Evolutionary conservation across 2,888 invertebrate species (phyloP).

Genomic region (Harpalus rufipes): DNA sequence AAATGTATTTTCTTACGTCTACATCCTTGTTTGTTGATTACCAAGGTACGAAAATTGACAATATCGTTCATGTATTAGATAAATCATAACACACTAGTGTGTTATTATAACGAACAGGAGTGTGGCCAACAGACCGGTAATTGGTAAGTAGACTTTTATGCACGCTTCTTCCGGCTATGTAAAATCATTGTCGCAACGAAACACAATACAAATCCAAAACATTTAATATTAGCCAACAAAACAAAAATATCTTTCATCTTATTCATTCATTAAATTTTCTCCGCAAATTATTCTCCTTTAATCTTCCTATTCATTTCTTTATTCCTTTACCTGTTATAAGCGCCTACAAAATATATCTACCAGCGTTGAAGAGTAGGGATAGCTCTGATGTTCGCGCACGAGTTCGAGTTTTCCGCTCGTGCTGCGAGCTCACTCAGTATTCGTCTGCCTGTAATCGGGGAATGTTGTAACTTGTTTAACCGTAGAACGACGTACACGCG

Average conservation of each 20-base stretch:
- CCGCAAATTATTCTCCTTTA: neutral
- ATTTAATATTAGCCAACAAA: neutral
- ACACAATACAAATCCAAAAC: too few species aligned
- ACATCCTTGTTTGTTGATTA: too few species aligned
- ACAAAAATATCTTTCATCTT: neutral
- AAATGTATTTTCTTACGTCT: too few species aligned
- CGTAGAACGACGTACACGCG: neutral
- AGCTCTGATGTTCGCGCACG: neutral
- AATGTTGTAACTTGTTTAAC: neutral
- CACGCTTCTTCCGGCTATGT: too few species aligned
- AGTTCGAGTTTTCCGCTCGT: neutral
- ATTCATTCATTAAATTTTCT: neutral
- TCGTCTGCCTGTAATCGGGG: neutral
- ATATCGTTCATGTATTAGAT: too few species aligned
- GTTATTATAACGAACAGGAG: too few species aligned
- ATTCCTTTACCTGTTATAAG: neutral
- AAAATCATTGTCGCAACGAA: too few species aligned
- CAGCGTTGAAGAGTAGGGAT: constrained; percentile 1
- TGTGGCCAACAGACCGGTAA: too few species aligned
- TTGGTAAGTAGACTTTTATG: too few species aligned
- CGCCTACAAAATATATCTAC: neutral
- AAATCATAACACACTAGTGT: too few species aligned
- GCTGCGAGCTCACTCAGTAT: neutral
- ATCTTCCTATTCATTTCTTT: constrained; percentile 1
- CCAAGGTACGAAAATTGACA: too few species aligned